Conservation (phyloP, 1,140 invertebrate species). For the Bombus affinis region DNA sequence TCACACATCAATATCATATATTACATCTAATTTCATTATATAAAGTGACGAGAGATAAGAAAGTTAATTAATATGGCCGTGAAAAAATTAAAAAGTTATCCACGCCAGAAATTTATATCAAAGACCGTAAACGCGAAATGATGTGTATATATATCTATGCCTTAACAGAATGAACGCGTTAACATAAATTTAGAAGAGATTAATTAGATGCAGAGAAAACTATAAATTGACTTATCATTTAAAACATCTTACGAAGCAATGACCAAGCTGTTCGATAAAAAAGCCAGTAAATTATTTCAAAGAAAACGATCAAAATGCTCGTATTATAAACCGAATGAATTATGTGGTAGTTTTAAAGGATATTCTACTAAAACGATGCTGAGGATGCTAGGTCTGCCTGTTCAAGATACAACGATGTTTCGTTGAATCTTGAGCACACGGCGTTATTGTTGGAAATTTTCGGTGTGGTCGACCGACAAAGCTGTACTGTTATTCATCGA, state of each 20-base stretch:
- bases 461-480: neutral
- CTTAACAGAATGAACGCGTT: no score
- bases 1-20: no score
- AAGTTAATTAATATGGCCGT: no score
- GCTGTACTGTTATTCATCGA: neutral
- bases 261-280: neutral
- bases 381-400: no score
- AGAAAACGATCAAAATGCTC: neutral
- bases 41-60: no score
- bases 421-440: neutral
- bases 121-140: no score
- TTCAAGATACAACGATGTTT: neutral
- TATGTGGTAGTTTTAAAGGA: no score
- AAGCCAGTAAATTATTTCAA: neutral
- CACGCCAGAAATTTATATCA: no score
- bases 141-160: no score
- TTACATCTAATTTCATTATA: no score
- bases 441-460: neutral
- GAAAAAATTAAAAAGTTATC: no score
- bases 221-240: neutral
- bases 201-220: neutral
- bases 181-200: neutral
- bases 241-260: neutral
- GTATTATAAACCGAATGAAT: neutral
- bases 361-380: neutral